Base-by-base conservation (phyloP, 2,888 invertebrate species). In the Aelia acuminata region DNA sequence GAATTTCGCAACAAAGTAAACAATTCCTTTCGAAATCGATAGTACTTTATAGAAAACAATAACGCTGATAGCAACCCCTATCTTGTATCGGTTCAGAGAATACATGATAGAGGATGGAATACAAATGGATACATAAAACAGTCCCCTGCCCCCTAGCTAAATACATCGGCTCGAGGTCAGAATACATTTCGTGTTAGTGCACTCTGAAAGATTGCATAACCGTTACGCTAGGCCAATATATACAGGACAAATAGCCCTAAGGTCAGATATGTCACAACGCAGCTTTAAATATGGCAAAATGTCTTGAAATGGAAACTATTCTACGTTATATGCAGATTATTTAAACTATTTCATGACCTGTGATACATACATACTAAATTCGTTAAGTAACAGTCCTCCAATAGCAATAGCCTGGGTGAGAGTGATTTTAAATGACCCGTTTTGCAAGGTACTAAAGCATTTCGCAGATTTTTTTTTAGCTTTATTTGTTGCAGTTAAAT, bases 121-220 rank as follows among this genome's bases (percentile, higher is more conserved):
- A 70, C 63, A 70, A 70, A 70, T 70, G 63, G 63, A 70, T 70
- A 70, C 35, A 70, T 70, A 57, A 57, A 57, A 15, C 26, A 57
- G 57, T 35, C 26, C 5, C 18, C 63, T 18, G 1, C 18, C 31
- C 63, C 20, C 63, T 70, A 35, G 63, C 18, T 70, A 70, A 35
- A 70, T 70, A 70, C 63, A 70, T 70, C 63, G 35, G 35, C 63
- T 20, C 63, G 31, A 70, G 63, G 63, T 7, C 63, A 35, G 63
- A 70, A 70, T 70, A 70, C 63, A 70, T 70, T 70, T 70, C 20
- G 63, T 70, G 31, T 35, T 70, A 35, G 63, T 35, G 63, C 63
- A 70, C 31, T 70, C 63, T 31, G 8, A 1, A 18, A 13, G 13
- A n/a, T 70, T 70, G 13, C 63, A 70, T 35, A 70, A 70, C 35